Evolutionary conservation across 2,113 vertebrate species (phyloP).

Genomic region (Amphiprion percula): DNA sequence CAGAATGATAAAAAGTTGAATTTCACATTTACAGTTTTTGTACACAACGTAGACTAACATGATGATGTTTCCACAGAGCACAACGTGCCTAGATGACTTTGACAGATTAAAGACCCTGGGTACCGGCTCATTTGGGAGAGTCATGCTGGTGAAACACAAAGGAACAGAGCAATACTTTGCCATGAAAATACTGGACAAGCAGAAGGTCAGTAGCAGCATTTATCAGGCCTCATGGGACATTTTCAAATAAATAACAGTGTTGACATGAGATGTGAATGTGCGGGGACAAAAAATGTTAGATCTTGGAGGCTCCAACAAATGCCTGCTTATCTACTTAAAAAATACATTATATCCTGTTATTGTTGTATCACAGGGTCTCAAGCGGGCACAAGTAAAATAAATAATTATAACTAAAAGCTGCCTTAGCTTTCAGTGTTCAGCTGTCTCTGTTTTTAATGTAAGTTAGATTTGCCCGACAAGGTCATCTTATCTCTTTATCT

Average conservation of each 20-base stretch:
- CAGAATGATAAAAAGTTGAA: slow-evolving; percentile 46
- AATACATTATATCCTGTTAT: background rate
- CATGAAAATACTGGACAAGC: slow-evolving; percentile 99
- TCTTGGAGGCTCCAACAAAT: slow-evolving; percentile 7
- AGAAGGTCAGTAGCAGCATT: slow-evolving; percentile 89
- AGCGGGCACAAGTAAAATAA: slow-evolving; percentile 17
- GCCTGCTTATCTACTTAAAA: slow-evolving; percentile 5
- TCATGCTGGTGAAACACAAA: slow-evolving; percentile 99
- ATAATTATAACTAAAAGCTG: slow-evolving; percentile 10
- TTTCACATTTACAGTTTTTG: background rate
- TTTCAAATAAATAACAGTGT: slow-evolving; percentile 1
- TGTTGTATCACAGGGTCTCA: slow-evolving; percentile 12
- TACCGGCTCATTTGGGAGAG: slow-evolving; percentile 98
- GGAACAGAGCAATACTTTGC: slow-evolving; percentile 97
- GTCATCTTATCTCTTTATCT: slow-evolving; percentile 54
- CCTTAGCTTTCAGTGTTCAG: slow-evolving; percentile 9
- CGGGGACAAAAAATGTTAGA: background rate
- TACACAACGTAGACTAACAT: slow-evolving; percentile 3
- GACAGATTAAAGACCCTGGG: slow-evolving; percentile 98
- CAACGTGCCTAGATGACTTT: slow-evolving; percentile 97
- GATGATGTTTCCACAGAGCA: slow-evolving; percentile 85
- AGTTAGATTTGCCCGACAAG: slow-evolving; percentile 26
- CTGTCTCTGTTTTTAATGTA: slow-evolving; percentile 8
- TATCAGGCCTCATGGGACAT: background rate
- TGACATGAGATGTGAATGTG: background rate